Base-by-base conservation (phyloP, 2,888 invertebrate genomes). In the Synergus laeviventris region DNA sequence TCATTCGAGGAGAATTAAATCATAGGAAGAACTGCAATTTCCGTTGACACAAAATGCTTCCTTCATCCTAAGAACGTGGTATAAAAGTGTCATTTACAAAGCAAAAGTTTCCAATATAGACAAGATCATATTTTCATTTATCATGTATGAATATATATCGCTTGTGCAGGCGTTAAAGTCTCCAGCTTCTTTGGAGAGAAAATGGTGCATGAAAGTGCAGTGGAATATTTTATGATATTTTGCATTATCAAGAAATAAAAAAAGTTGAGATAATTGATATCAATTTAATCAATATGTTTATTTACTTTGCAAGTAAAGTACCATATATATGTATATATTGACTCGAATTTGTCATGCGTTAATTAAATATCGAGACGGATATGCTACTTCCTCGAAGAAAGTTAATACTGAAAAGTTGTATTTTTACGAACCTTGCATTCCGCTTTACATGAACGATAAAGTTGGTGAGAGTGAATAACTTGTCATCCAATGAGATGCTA, bases 171-270 rank as follows among this genome's bases (percentile, higher is more conserved):
- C 70, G 31, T 70, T 49, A 1, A 70, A 49, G 49, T 70, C 70
- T 36, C 70, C 31, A 70, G 70, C 24, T 70, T 70, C 24, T 31
- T 70, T 70, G 31, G 1, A n/a, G 49, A 70, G n/a, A 54, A 54
- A 70, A 24, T 11, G 31, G 5, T 9, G 2, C 8, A 42, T 39
- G 7, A 49, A 49, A 49, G 18, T 49, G 1, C 5, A 49, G 49
- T 8, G 9, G 1, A 49, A 49, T n/a, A 49, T 49, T 49, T 49
- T 49, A 2, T 18, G 2, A 9, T 1, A 18, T 31, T 3, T 4
- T 31, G 5, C 5, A 31, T 31, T 31, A 31, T 31, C 3, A 31
- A 31, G 31, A 31, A 31, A 31, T 31, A 31, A 31, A 5, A 31
- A 5, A 31, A 31, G 31, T 31, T 31, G 0, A 0, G 31, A 31